phyloP scores from a whole-genome alignment of 1,140 invertebrate species.

The Aphaenogaster ashmeadi region DNA sequence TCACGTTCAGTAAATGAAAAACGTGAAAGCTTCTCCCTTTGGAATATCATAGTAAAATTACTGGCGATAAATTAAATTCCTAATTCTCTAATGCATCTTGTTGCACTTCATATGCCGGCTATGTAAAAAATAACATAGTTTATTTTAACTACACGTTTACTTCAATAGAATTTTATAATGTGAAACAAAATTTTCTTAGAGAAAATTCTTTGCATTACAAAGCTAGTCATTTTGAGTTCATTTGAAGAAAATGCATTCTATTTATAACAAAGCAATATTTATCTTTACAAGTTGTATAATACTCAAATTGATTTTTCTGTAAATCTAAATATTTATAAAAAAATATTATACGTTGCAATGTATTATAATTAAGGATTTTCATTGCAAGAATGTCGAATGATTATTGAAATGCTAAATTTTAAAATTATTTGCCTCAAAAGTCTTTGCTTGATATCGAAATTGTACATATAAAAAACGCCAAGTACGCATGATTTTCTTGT shows the following conservation, averaged over 20 bases:
- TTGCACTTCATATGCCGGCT: background rate
- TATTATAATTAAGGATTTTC: background rate
- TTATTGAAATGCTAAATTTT: background rate
- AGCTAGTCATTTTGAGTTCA: background rate
- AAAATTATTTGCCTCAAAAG: background rate
- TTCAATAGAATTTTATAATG: constrained; percentile 1
- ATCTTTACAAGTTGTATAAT: background rate
- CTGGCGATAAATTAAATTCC: constrained; percentile 14
- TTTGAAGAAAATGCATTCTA: constrained; percentile 13
- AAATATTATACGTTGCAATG: background rate
- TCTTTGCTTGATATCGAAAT: background rate
- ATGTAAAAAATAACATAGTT: background rate
- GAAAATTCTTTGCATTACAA: background rate
- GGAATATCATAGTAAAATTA: constrained; percentile 1
- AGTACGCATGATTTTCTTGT: background rate
- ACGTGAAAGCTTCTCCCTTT: background rate
- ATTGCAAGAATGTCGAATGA: background rate
- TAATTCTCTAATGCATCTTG: background rate
- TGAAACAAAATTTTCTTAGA: background rate
- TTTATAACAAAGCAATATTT: background rate
- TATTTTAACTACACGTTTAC: background rate
- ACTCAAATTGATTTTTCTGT: background rate
- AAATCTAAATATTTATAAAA: constrained; percentile 9
- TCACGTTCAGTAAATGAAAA: background rate
- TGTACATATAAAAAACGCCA: background rate